Conservation (phyloP, 1,140 invertebrate genomes). For the Drosophila sechellia region DNA sequence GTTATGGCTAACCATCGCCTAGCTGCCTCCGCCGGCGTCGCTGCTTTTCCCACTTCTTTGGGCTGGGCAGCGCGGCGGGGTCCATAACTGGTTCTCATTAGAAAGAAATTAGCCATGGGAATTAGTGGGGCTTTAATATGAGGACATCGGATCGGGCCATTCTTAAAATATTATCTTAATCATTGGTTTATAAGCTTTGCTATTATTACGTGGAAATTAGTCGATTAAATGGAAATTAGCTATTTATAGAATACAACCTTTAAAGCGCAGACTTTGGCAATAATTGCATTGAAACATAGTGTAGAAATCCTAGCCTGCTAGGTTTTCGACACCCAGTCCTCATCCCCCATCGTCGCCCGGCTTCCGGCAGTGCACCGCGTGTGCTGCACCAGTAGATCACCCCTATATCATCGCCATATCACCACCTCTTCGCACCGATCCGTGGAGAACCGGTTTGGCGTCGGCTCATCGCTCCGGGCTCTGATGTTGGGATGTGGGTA, state of each 20-base stretch:
- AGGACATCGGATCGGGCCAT: constrained; percentile 10
- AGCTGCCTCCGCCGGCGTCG: constrained; percentile 5
- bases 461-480: constrained; percentile 12
- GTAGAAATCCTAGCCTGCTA: too few species aligned
- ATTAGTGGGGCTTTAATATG: constrained; percentile 10
- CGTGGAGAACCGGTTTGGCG: constrained; percentile 44
- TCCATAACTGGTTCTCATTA: constrained; percentile 45
- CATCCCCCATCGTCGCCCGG: constrained; percentile 1
- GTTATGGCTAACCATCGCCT: background rate
- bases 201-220: constrained; percentile 1
- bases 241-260: background rate
- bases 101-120: constrained; percentile 43
- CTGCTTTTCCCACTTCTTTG: constrained; percentile 28
- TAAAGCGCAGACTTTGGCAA: background rate
- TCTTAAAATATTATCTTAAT: constrained; percentile 17
- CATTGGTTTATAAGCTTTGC: background rate
- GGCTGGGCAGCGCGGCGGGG: constrained; percentile 25
- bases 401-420: background rate
- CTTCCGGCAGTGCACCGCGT: constrained; percentile 8
- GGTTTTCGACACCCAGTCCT: background rate
- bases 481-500: constrained; percentile 1
- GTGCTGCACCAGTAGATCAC: constrained; percentile 1
- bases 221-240: background rate
- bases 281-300: too few species aligned
- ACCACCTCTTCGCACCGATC: background rate